Evolutionary conservation across 23 tunicate genomes (phyloP), one percentile per base, ranked within the genome.

Genomic region (Pegea sp.): DNA sequence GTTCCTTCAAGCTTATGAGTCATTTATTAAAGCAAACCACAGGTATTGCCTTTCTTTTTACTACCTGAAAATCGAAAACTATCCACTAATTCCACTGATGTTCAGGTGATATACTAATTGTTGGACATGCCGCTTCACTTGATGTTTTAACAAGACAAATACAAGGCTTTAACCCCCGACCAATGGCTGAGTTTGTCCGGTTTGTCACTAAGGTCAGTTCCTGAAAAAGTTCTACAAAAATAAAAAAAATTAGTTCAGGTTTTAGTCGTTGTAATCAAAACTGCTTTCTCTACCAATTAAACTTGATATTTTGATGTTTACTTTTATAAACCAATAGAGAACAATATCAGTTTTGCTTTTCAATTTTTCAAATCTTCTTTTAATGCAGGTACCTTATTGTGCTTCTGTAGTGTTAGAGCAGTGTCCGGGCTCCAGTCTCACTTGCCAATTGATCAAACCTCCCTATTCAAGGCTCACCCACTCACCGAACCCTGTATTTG

Each of bases 201-300:
- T 64, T 84, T 33, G 95, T 84, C 8, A 84, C 95, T 0, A 84
- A 84, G 76, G 95, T 81, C 30, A 60, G 69, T n/a, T n/a, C n/a
- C n/a, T n/a, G n/a, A n/a, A n/a, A n/a, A n/a, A n/a, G n/a, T n/a
- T n/a, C n/a, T n/a, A n/a, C n/a, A n/a, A n/a, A n/a, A n/a, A n/a
- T n/a, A n/a, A n/a, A n/a, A n/a, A n/a, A n/a, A n/a, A n/a, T n/a
- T n/a, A n/a, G n/a, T n/a, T n/a, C n/a, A n/a, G n/a, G n/a, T n/a
- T n/a, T n/a, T n/a, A n/a, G n/a, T n/a, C n/a, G n/a, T n/a, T n/a
- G n/a, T n/a, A n/a, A n/a, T n/a, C n/a, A n/a, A n/a, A n/a, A n/a
- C n/a, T n/a, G n/a, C n/a, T n/a, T n/a, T n/a, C n/a, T n/a, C n/a
- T n/a, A n/a, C n/a, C n/a, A n/a, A n/a, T n/a, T n/a, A n/a, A n/a